A percentile compares a stretch with the other conserved stretches of the same genome.
Conservation (phyloP, 2,113 vertebrate genomes). For the Enhydra lutris region DNA sequence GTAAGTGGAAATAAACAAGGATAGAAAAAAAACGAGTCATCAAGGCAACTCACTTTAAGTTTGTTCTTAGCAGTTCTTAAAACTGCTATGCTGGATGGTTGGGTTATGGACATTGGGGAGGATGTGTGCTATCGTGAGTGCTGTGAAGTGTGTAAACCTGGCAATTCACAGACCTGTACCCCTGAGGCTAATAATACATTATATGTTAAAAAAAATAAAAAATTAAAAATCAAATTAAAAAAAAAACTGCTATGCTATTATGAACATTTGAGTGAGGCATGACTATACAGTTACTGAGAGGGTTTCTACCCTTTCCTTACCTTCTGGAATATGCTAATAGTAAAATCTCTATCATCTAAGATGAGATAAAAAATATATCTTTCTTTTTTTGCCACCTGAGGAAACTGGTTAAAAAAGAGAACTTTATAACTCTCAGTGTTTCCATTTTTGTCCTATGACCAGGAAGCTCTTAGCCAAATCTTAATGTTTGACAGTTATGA, state of each 20-base stretch:
- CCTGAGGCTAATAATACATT: no score
- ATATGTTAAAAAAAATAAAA: no score
- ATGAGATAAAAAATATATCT: neutral
- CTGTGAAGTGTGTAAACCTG: no score
- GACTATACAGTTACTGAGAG: neutral
- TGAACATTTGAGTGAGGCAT: neutral
- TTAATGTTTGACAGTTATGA: neutral
- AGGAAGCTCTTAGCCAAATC: neutral
- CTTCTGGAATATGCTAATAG: neutral
- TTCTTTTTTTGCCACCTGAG: neutral
- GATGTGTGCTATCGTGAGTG: no score
- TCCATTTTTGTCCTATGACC: neutral
- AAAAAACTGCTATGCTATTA: neutral
- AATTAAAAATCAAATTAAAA: no score
- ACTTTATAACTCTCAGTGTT: neutral
- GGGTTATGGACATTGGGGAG: no score
- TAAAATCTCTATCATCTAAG: neutral
- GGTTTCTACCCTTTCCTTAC: neutral
- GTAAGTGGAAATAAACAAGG: neutral
- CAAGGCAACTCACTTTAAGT: neutral
- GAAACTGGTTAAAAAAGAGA: neutral
- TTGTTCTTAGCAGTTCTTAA: neutral
- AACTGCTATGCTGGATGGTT: neutral
- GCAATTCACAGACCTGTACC: no score
- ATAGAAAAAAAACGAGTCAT: neutral